Evolutionary conservation across 2,113 vertebrate species (phyloP).

Genomic region (Cacatua alba): DNA sequence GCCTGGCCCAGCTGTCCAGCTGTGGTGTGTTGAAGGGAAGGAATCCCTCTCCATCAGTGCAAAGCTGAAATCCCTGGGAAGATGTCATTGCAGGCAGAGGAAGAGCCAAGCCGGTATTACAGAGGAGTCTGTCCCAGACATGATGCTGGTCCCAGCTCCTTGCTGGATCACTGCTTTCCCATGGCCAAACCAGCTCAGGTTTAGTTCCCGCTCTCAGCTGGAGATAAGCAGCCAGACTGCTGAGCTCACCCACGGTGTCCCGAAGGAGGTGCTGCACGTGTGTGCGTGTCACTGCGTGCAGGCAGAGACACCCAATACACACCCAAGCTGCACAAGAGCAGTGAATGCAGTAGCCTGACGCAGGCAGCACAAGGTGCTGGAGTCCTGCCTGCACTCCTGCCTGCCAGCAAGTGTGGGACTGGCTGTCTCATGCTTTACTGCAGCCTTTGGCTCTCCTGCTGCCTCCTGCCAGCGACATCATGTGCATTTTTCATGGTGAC

Average conservation of each 20-base stretch:
- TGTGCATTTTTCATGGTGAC: neutral
- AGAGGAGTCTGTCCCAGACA: neutral
- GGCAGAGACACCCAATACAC: neutral
- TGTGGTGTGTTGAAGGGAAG: neutral
- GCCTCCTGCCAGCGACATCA: neutral
- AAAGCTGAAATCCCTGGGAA: neutral
- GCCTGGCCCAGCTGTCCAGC: neutral
- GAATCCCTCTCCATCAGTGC: neutral
- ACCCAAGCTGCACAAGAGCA: neutral
- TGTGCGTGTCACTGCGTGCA: fast-evolving
- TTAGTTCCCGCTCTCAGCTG: neutral
- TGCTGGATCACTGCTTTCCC: fast-evolving
- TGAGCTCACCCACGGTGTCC: fast-evolving
- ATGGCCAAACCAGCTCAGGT: neutral
- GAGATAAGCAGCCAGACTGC: neutral
- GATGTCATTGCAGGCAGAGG: neutral
- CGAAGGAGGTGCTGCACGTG: fast-evolving
- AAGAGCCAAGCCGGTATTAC: neutral
- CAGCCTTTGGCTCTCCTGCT: neutral
- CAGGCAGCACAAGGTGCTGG: neutral
- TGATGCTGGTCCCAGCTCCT: neutral
- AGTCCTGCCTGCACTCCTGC: neutral
- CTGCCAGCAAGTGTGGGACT: fast-evolving
- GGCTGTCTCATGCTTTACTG: neutral
- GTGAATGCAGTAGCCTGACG: fast-evolving